These are phyloP conservation scores for Gila robusta DNA, from an alignment of 2,797 vertebrate genomes.

Conservation along the genomic window DNA sequence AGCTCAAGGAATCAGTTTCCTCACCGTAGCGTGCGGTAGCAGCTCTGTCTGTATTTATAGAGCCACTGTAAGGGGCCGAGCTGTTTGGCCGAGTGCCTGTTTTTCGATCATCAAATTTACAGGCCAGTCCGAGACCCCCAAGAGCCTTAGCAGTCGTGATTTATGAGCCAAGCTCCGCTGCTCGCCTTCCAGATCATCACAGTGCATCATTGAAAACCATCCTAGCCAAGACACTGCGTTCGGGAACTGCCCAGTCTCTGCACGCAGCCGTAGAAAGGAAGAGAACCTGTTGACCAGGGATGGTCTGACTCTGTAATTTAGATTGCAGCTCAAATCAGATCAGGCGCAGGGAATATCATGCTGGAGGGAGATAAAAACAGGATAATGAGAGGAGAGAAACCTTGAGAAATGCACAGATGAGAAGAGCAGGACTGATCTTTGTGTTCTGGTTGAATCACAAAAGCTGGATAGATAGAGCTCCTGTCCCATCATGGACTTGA, in stretches of 20 bases:
- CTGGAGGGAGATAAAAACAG: conserved; percentile 43
- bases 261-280: background rate
- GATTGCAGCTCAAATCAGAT: background rate
- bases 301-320: background rate
- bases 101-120: conserved; percentile 77
- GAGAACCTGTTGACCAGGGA: conserved; percentile 4
- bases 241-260: background rate
- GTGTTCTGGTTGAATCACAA: background rate
- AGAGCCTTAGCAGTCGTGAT: conserved; percentile 71
- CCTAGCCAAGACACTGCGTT: conserved; percentile 52
- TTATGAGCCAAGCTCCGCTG: conserved; percentile 67
- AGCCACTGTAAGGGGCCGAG: conserved; percentile 66
- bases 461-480: conserved; percentile 3
- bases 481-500: conserved; percentile 75
- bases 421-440: background rate
- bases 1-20: background rate
- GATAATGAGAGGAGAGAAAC: background rate
- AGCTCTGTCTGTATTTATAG: conserved; percentile 78
- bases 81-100: conserved; percentile 75
- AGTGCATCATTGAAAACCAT: conserved; percentile 29
- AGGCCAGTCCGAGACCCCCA: conserved; percentile 67
- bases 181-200: conserved; percentile 35
- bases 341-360: background rate
- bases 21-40: conserved; percentile 64
- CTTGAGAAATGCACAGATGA: conserved; percentile 40